Evolutionary conservation across 2,888 invertebrate genomes (phyloP).

Genomic region (Coelopa pilipes): DNA sequence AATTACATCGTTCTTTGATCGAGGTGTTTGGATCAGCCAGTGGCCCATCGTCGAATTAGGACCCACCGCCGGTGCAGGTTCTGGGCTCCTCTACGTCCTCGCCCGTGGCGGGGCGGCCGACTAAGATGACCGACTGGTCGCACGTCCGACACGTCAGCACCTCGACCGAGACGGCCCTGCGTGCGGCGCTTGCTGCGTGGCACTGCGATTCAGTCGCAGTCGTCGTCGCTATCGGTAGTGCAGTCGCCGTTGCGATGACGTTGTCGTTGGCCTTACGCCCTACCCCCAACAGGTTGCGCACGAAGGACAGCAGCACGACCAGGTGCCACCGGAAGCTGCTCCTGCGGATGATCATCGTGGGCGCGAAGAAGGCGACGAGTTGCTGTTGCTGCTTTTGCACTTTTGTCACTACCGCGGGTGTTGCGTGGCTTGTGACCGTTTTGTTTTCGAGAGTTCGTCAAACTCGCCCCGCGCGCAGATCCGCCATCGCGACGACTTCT

Average conservation of each 20-base stretch:
- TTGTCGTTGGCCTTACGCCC: slow-evolving; percentile 8
- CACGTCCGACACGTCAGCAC: slow-evolving; percentile 37
- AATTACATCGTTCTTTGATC: too few relatives aligned
- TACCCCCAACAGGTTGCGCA: slow-evolving; percentile 24
- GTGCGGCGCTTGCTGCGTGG: not conserved
- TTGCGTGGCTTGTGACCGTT: too few relatives aligned
- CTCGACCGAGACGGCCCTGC: slow-evolving; percentile 31
- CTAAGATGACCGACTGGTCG: slow-evolving; percentile 33
- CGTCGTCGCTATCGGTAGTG: not conserved
- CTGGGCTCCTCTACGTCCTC: too few relatives aligned
- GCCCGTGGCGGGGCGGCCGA: not conserved
- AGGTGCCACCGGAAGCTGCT: slow-evolving; percentile 3
- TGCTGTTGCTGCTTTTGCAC: not conserved
- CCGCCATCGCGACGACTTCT: too few relatives aligned
- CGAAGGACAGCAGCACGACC: slow-evolving; percentile 27
- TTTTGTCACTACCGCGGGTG: not conserved
- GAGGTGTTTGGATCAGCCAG: too few relatives aligned
- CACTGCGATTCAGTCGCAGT: not conserved
- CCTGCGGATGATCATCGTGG: slow-evolving; percentile 22
- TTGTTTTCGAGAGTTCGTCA: too few relatives aligned
- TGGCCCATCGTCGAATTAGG: too few relatives aligned
- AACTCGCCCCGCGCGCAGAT: too few relatives aligned
- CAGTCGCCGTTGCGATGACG: not conserved
- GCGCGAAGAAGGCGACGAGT: not conserved
- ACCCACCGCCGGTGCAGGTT: too few relatives aligned